A percentile compares a stretch with the other conserved stretches of the same genome.
Evolutionary conservation across 2,888 invertebrate species (phyloP).

Genomic region (Ectemnius cavifrons): DNA sequence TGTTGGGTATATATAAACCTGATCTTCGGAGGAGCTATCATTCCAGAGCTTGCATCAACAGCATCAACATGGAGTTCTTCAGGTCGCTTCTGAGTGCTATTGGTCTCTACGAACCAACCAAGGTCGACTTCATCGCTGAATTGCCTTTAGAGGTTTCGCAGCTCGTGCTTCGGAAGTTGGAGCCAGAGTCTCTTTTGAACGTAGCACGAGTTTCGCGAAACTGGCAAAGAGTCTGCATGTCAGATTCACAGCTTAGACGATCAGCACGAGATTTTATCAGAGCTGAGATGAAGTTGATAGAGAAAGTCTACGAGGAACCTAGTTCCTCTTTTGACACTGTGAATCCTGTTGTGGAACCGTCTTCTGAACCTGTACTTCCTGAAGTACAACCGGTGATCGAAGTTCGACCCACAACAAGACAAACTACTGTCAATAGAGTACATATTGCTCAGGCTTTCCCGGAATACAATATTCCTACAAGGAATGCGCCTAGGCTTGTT

Average conservation of each 20-base stretch:
- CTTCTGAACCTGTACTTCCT: too few species aligned
- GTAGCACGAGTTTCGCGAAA: constrained; percentile 16
- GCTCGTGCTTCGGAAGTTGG: constrained; percentile 34
- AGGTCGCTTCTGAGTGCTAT: constrained; percentile 14
- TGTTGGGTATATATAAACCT: constrained; percentile 7
- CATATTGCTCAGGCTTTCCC: too few species aligned
- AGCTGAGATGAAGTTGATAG: background rate
- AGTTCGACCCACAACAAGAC: too few species aligned
- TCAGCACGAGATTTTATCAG: background rate
- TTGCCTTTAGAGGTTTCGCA: constrained; percentile 27
- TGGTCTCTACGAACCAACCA: constrained; percentile 1
- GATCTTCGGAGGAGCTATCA: constrained; percentile 2
- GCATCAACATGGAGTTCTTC: constrained; percentile 28
- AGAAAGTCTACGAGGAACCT: too few species aligned
- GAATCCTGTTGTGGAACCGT: too few species aligned
- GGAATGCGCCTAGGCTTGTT: too few species aligned
- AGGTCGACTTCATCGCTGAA: constrained; percentile 29
- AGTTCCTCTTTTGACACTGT: too few species aligned
- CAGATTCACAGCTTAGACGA: background rate
- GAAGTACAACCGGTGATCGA: too few species aligned
- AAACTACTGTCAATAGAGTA: too few species aligned
- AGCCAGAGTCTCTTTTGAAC: constrained; percentile 24
- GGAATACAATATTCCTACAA: too few species aligned
- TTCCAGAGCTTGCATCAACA: background rate
- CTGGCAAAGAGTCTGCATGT: constrained; percentile 16